phyloP scores from a whole-genome alignment of 2,888 invertebrate genomes.

The Melanchra persicariae region DNA sequence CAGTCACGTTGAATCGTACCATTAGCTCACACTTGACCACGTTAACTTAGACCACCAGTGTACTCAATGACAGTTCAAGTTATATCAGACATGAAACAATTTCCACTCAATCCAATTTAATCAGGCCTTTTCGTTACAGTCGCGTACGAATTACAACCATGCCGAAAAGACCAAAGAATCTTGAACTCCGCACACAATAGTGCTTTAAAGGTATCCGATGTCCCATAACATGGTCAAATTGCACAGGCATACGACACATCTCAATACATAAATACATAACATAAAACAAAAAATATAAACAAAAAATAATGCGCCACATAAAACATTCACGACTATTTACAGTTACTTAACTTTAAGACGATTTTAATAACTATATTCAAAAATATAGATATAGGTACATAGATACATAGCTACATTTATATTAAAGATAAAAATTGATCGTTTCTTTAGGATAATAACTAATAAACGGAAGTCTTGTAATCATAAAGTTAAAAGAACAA shows the following conservation, averaged over 20 bases:
- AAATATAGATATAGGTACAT: slow-evolving; percentile 89
- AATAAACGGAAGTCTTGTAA: slow-evolving; percentile 84
- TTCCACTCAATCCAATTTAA: slow-evolving; percentile 43
- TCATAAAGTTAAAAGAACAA: slow-evolving; percentile 70
- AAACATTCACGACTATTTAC: slow-evolving; percentile 90
- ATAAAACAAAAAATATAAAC: slow-evolving; percentile 84
- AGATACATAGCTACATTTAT: slow-evolving; percentile 87
- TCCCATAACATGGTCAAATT: slow-evolving; percentile 75
- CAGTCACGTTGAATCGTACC: slow-evolving; percentile 85
- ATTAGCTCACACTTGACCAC: slow-evolving; percentile 75
- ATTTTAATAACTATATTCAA: slow-evolving; percentile 87
- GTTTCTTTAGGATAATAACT: slow-evolving; percentile 78
- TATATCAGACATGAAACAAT: slow-evolving; percentile 40
- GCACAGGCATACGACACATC: slow-evolving; percentile 78
- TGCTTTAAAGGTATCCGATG: slow-evolving; percentile 54
- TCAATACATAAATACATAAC: slow-evolving; percentile 88
- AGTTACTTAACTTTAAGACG: slow-evolving; percentile 86
- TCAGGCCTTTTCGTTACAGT: slow-evolving; percentile 56
- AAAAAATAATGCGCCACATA: slow-evolving; percentile 89
- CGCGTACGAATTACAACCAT: slow-evolving; percentile 67
- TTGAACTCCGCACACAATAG: slow-evolving; percentile 57
- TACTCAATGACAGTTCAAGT: slow-evolving; percentile 56
- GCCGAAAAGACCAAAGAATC: slow-evolving; percentile 57
- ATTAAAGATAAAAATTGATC: slow-evolving; percentile 85
- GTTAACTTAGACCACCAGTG: slow-evolving; percentile 64